Conservation (phyloP, 53 echinoderm and acorn worm species). For the Astropecten irregularis region DNA sequence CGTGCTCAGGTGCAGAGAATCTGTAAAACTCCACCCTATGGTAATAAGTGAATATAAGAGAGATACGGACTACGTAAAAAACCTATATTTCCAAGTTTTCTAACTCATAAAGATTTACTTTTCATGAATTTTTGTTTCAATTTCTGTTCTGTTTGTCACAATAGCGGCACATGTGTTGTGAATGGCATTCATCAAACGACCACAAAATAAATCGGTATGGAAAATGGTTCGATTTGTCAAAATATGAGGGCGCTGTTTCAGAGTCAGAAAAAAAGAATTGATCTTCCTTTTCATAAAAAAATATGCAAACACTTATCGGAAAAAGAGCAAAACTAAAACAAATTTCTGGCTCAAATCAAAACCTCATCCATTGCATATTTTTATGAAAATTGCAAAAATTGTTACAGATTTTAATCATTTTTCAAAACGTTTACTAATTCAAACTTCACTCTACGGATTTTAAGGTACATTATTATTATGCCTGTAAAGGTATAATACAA, state of each 20-base stretch:
- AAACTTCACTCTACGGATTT: neutral
- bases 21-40: conserved; percentile 18
- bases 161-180: neutral
- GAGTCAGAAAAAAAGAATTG: no score
- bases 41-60: neutral
- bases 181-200: neutral
- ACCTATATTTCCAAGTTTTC: neutral
- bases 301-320: no score
- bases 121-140: neutral
- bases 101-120: neutral
- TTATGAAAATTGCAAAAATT: no score
- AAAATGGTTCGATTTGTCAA: no score
- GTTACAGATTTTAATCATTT: no score
- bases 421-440: neutral
- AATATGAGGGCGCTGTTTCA: no score
- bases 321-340: no score
- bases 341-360: no score
- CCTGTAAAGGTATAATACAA: neutral
- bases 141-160: neutral
- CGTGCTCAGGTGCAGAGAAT: conserved; percentile 13
- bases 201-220: no score
- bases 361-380: no score
- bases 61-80: neutral
- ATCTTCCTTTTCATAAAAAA: no score
- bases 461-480: neutral